These are phyloP conservation scores for Alentia gelatinosa DNA, from an alignment of 2,888 invertebrate species.

Conservation along the genomic window DNA sequence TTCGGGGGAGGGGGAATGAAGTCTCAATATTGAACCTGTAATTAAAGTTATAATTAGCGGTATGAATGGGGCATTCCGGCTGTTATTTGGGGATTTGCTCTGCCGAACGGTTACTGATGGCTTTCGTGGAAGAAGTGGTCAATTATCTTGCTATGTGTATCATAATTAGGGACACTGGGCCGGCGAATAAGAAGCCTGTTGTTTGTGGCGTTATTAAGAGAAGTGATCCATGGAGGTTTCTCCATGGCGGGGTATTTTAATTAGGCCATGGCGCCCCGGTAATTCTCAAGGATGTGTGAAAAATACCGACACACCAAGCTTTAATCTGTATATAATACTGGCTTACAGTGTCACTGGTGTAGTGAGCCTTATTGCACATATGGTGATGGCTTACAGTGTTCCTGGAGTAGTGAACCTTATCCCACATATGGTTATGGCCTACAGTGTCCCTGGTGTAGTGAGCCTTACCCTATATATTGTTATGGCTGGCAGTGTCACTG, in stretches of 20 bases:
- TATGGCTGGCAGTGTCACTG: no score
- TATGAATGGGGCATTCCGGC: neutral
- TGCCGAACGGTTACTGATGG: neutral
- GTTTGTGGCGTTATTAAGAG: neutral
- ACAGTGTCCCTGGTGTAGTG: no score
- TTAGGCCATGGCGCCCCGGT: neutral
- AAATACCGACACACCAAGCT: neutral
- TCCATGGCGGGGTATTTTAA: slow-evolving; percentile 6
- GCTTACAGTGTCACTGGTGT: no score
- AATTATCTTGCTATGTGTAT: neutral
- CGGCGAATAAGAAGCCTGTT: neutral
- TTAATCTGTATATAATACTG: no score
- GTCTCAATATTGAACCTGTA: slow-evolving; percentile 10
- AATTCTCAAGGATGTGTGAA: neutral
- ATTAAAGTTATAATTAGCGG: slow-evolving; percentile 17
- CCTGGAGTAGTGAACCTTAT: no score
- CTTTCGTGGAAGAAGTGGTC: neutral
- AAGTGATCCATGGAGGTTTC: neutral
- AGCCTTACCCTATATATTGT: no score
- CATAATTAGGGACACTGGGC: neutral
- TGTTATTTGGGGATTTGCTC: neutral
- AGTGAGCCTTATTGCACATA: no score
- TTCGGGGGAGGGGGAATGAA: neutral
- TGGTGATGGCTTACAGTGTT: no score
- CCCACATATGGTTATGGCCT: no score